A percentile compares a stretch with the other conserved stretches of the same genome.
These are phyloP conservation scores for Caenorhabditis briggsae DNA, from an alignment of 1,140 invertebrate genomes.

Conservation along the genomic window DNA sequence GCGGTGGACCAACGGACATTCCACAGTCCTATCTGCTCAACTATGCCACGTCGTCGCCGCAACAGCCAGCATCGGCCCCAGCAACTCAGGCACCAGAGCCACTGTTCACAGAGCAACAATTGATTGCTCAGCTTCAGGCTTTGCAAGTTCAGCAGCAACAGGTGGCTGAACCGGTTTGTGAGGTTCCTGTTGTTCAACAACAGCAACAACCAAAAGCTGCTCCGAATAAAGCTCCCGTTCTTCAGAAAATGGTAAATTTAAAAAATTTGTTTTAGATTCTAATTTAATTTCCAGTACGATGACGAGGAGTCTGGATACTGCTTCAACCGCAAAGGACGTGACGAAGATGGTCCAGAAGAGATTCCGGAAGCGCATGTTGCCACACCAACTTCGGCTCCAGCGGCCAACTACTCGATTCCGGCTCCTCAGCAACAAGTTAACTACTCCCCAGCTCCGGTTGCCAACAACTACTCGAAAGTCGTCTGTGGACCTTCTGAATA, in stretches of 20 bases:
- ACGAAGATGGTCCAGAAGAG: background rate
- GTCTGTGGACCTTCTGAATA: constrained; percentile 17
- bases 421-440: background rate
- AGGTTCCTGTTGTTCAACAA: background rate
- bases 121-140: constrained; percentile 10
- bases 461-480: constrained; percentile 7
- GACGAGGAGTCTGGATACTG: constrained; percentile 38
- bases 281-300: too few relatives aligned
- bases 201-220: background rate
- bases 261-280: too few relatives aligned
- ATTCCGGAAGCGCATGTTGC: background rate
- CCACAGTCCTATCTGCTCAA: constrained; percentile 20
- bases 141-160: constrained; percentile 12
- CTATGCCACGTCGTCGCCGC: background rate
- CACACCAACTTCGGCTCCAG: background rate
- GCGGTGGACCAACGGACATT: constrained; percentile 44
- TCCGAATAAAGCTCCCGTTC: background rate
- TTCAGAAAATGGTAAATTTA: constrained; percentile 24
- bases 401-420: background rate
- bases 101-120: constrained; percentile 7
- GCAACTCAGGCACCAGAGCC: background rate
- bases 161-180: background rate
- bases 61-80: background rate
- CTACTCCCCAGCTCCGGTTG: constrained; percentile 38
- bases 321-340: constrained; percentile 1